Conservation (phyloP, 2,888 invertebrate genomes). For the Holacanthella duospinosa region DNA sequence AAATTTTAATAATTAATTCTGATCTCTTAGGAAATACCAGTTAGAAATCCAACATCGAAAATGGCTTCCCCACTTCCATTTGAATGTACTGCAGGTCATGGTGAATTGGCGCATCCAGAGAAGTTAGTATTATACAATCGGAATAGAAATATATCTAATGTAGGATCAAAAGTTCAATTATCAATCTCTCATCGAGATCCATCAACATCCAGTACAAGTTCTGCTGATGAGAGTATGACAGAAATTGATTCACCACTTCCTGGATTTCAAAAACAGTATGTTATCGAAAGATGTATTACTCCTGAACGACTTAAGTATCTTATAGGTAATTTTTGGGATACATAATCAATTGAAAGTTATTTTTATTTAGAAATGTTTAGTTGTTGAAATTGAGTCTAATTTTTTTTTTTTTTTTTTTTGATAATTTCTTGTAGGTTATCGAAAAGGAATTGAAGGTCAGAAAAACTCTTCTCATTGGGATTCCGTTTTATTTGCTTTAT, state of each 20-base stretch:
- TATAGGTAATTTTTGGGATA: no score
- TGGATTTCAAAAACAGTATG: no score
- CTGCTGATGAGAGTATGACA: not conserved
- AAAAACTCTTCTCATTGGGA: not conserved
- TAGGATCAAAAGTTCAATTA: not conserved
- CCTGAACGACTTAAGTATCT: not conserved
- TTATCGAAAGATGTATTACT: no score
- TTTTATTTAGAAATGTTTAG: no score
- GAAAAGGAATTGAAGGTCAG: conserved; percentile 5
- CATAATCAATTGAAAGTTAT: no score
- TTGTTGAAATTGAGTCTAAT: no score
- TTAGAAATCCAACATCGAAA: not conserved
- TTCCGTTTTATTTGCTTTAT: not conserved
- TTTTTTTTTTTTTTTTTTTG: not conserved
- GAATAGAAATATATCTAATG: not conserved
- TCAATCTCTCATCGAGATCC: not conserved
- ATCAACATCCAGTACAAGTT: not conserved
- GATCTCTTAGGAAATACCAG: not conserved
- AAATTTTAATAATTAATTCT: not conserved
- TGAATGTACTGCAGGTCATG: not conserved
- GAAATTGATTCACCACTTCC: not conserved
- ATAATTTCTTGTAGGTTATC: not conserved
- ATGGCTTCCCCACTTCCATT: not conserved
- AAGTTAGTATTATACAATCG: not conserved
- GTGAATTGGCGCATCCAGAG: not conserved